Base-by-base conservation (phyloP, 1,140 invertebrate species). In the Nebria ingens region DNA sequence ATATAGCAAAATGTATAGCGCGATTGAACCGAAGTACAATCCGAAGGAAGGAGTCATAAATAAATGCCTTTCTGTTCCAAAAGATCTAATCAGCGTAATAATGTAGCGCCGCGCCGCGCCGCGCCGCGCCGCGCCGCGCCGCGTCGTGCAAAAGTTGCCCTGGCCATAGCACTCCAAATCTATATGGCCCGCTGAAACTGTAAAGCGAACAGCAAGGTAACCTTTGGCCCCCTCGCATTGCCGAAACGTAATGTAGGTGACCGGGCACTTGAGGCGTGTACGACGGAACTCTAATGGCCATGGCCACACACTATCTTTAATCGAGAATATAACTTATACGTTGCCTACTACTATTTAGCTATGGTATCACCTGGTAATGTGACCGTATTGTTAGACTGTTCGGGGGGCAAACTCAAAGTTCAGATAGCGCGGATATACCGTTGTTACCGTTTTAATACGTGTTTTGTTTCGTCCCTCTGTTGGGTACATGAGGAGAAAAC, bases 71-170 rank as follows among this genome's bases (percentile, higher is more conserved):
- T 45, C 40, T 45, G 40, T 45, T 45, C 40, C 40, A 45, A 45
- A 45, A 45, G 40, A 45, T 45, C 40, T 45, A 45, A 45, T 45
- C 40, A 45, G 40, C 15, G n/a, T 45, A 45, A 45, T 45, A 45
- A 45, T 45, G 9, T 45, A n/a, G n/a, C n/a, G n/a, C n/a, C n/a
- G n/a, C n/a, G n/a, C n/a, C n/a, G n/a, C n/a, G n/a, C n/a, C n/a
- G n/a, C n/a, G n/a, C n/a, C n/a, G n/a, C n/a, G n/a, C n/a, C n/a
- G n/a, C n/a, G n/a, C n/a, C n/a, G n/a, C n/a, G n/a, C n/a, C n/a
- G n/a, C n/a, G n/a, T n/a, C n/a, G n/a, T n/a, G n/a, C n/a, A n/a
- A n/a, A n/a, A n/a, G n/a, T n/a, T n/a, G n/a, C n/a, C n/a, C n/a
- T n/a, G n/a, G n/a, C n/a, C n/a, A n/a, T n/a, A n/a, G n/a, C n/a